Base-by-base conservation (phyloP, 2,797 vertebrate species). In the Pagetopsis macropterus region DNA sequence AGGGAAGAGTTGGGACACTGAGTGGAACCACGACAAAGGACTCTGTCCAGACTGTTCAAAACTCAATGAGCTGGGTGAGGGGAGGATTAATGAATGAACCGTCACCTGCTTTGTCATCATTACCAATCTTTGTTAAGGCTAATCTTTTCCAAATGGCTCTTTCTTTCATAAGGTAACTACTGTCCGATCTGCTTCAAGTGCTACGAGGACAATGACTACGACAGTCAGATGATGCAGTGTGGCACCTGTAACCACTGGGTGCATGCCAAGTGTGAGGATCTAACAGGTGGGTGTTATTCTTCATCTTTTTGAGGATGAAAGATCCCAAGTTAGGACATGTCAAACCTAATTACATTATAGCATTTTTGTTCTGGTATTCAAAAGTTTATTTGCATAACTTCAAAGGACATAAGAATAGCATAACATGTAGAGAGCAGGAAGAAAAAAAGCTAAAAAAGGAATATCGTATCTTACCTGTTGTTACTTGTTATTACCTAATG, bases 211-310 rank as follows among this genome's bases (percentile, higher is more conserved):
- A 97, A 95, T 21, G 96, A 97, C 91, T 97, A 97, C 0, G 96
- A 98, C 62, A 97, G 96, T 91, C 96, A 97, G 84, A 98, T 98
- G 96, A 96, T 98, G 95, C 96, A 97, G 82, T 98, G 97, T 40
- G 96, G 95, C 4, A 95, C 95, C 43, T 98, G 97, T 78, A 96
- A 96, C 88, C 97, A 97, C 87, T 97, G 97, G 96, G 96, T 98
- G 33, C 97, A 98, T 16, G 96, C 96, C 59, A 97, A 96, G 89
- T 98, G 97, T 65, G 97, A 98, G 85, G 96, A 96, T 48, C 92
- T 98, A 79, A 97, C 97, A 79, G 96, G 97, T 97, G 74, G 71
- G 52, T 72, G 49, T 63, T 33, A 33, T n/a, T 72, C 5, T 56
- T 43, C 19, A 17, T 45, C 2, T 19, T 45, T 44, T 43, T 70